A percentile compares a stretch with the other conserved stretches of the same genome.
phyloP scores from a whole-genome alignment of 2,797 vertebrate species.

The Peromyscus nudipes region DNA sequence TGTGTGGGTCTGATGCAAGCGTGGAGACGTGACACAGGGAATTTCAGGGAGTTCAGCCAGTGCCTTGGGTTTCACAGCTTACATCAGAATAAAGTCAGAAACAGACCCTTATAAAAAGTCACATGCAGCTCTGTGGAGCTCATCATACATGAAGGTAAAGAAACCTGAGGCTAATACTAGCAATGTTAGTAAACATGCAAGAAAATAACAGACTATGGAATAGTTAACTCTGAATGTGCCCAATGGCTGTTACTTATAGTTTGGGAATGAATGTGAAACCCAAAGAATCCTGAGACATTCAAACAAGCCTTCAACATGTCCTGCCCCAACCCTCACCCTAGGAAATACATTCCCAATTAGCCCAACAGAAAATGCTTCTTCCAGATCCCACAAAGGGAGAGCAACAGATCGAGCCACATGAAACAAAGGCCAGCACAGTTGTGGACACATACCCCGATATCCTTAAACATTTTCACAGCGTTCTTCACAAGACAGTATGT shows the following conservation, averaged over 20 bases:
- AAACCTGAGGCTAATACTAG: background rate
- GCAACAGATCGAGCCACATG: background rate
- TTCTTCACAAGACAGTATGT: constrained; percentile 98
- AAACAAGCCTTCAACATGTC: background rate
- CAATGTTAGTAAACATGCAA: background rate
- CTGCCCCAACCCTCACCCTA: background rate
- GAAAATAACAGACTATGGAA: background rate
- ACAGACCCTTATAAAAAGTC: background rate
- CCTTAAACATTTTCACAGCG: constrained; percentile 97
- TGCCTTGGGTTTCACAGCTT: fast-evolving
- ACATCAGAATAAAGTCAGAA: background rate
- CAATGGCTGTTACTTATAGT: too few species aligned
- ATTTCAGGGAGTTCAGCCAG: background rate
- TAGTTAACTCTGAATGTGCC: background rate
- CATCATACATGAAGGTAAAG: background rate
- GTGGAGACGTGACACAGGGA: fast-evolving
- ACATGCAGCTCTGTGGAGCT: background rate
- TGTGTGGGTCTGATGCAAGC: background rate
- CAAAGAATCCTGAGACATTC: background rate
- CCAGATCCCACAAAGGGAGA: background rate
- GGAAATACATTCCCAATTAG: background rate
- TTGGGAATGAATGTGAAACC: constrained; percentile 1
- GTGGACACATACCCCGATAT: constrained; percentile 94
- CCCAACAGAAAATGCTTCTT: background rate
- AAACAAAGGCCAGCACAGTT: background rate